Evolutionary conservation across 2,113 vertebrate species (phyloP).

Genomic region (Erpornis zantholeuca): DNA sequence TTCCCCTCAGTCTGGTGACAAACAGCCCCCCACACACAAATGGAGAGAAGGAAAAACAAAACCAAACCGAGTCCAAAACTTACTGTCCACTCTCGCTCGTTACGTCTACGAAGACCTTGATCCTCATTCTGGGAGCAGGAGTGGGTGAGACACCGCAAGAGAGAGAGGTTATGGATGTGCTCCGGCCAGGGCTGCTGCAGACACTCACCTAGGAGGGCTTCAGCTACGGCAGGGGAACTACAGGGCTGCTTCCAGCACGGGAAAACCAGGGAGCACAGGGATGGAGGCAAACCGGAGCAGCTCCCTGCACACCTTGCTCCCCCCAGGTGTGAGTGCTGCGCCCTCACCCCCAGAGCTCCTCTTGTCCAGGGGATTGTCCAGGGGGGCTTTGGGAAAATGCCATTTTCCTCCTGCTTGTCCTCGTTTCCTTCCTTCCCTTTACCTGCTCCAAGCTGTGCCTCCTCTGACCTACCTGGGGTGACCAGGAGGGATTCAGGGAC

Average conservation of each 20-base stretch:
- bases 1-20: neutral
- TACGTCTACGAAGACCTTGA: constrained; percentile 84
- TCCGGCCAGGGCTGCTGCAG: neutral
- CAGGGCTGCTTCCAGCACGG: constrained; percentile 10
- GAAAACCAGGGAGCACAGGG: neutral
- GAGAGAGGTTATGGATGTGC: constrained; percentile 29
- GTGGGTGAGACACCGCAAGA: constrained; percentile 53
- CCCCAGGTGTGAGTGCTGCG: neutral
- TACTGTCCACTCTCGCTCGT: constrained; percentile 80
- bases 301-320: no score
- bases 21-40: neutral
- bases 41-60: neutral
- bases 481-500: neutral
- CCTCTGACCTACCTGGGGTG: neutral
- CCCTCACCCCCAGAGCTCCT: neutral
- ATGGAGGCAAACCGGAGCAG: neutral
- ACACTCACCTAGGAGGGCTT: neutral
- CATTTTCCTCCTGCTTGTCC: neutral
- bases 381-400: neutral
- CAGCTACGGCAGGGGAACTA: constrained; percentile 18
- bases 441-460: neutral
- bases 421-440: neutral
- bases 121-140: constrained; percentile 78
- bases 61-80: constrained; percentile 56
- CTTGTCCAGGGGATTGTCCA: neutral